Evolutionary conservation across 2,797 vertebrate genomes (phyloP).

Genomic region (Hypotaenidia okinawae): DNA sequence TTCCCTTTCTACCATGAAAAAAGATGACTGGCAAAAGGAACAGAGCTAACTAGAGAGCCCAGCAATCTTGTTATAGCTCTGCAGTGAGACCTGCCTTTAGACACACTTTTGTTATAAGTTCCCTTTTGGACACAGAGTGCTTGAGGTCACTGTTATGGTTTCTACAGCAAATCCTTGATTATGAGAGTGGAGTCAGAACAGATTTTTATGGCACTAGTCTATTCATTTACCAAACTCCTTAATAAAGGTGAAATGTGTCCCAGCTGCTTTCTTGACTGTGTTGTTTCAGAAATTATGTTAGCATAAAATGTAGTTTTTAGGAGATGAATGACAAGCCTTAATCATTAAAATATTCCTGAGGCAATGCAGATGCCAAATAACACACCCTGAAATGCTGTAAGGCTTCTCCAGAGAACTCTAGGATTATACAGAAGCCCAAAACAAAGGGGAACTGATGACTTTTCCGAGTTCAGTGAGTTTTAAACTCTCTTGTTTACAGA

Average conservation of each 20-base stretch:
- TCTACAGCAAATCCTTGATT: neutral
- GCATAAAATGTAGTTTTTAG: neutral
- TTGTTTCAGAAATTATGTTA: neutral
- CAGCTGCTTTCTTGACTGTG: neutral
- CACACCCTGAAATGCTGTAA: neutral
- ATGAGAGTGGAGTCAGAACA: neutral
- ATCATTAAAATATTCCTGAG: constrained; percentile 13
- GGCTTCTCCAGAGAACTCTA: neutral
- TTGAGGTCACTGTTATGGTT: neutral
- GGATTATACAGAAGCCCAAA: neutral
- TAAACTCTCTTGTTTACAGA: neutral
- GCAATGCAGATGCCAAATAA: neutral
- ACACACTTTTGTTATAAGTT: neutral
- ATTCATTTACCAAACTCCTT: neutral
- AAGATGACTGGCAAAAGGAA: neutral
- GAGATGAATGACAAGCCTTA: neutral
- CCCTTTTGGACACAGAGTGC: neutral
- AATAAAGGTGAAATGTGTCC: neutral
- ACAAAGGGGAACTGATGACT: neutral
- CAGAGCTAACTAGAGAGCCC: neutral
- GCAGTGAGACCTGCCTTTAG: neutral
- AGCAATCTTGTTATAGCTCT: neutral
- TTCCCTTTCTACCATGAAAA: neutral
- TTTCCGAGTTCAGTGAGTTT: neutral
- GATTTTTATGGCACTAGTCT: neutral